Evolutionary conservation across 1,140 invertebrate genomes (phyloP).

Genomic region (Macrobrachium nipponense): DNA sequence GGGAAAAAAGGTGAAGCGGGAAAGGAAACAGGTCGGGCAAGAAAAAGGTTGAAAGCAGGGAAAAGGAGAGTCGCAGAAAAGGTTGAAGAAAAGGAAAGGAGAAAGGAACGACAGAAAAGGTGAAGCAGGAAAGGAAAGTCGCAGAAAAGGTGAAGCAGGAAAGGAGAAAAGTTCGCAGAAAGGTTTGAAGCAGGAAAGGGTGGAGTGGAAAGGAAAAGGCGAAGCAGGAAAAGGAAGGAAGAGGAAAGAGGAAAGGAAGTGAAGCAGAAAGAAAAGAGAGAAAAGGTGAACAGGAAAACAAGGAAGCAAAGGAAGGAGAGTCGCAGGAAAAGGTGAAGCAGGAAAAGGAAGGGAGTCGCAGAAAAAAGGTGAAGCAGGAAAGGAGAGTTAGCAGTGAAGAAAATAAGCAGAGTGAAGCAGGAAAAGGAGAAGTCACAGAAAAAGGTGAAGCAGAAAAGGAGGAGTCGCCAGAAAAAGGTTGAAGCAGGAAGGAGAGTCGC

Average conservation of each 20-base stretch:
- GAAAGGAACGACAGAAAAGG: not conserved
- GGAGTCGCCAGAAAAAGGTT: constrained; percentile 10
- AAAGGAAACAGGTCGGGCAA: not conserved
- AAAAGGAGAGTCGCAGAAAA: not conserved
- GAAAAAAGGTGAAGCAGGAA: no score
- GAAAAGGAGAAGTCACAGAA: not conserved
- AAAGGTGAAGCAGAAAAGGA: not conserved
- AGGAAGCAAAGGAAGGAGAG: no score
- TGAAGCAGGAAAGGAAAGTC: not conserved
- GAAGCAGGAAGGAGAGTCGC: constrained; percentile 10
- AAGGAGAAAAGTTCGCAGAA: not conserved
- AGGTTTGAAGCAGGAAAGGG: not conserved
- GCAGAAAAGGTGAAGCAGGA: not conserved
- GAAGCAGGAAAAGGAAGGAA: no score
- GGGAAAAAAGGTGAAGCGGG: not conserved
- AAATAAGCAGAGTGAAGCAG: not conserved
- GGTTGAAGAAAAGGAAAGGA: not conserved
- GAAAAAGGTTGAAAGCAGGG: not conserved
- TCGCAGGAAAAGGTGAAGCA: no score
- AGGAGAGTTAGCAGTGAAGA: not conserved
- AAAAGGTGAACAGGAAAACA: no score
- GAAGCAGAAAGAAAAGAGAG: no score
- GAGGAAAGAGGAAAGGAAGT: no score
- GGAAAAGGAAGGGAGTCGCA: no score
- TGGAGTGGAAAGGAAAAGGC: no score